A percentile compares a stretch with the other conserved stretches of the same genome.
These are phyloP conservation scores for Cyprinella venusta DNA, from an alignment of 2,797 vertebrate species.

Conservation along the genomic window DNA sequence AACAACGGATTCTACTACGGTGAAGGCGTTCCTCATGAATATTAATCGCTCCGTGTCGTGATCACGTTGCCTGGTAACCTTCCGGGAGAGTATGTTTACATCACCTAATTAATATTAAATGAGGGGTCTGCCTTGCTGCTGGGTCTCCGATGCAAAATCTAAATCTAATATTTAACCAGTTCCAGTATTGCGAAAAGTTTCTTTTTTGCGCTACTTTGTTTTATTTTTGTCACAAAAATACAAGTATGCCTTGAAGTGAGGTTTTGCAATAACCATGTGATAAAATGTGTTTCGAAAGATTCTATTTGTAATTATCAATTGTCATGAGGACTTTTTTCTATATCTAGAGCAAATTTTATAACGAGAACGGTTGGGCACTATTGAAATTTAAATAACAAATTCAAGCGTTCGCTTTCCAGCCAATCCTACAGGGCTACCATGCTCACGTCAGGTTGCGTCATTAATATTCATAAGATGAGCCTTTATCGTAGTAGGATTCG, in stretches of 20 bases:
- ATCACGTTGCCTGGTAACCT: constrained; percentile 19
- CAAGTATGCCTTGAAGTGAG: background rate
- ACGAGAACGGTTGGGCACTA: background rate
- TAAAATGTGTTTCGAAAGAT: background rate
- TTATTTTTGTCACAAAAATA: background rate
- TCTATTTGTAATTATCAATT: too few species aligned
- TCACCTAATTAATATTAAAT: background rate
- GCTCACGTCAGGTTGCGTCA: background rate
- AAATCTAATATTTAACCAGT: background rate
- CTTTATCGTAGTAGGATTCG: constrained; percentile 26
- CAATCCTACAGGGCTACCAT: background rate
- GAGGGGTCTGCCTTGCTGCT: background rate
- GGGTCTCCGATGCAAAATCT: background rate
- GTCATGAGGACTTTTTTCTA: background rate
- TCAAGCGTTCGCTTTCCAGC: background rate
- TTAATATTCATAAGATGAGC: constrained; percentile 14
- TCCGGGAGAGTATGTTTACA: background rate
- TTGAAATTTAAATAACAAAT: background rate
- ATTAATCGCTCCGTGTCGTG: background rate
- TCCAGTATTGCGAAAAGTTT: background rate
- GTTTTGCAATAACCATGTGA: background rate
- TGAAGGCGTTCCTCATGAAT: constrained; percentile 11
- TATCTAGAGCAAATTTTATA: background rate
- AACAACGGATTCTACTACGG: constrained; percentile 16
- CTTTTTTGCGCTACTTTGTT: background rate